Evolutionary conservation across 2,113 vertebrate genomes (phyloP).

Genomic region (Vulpes vulpes): DNA sequence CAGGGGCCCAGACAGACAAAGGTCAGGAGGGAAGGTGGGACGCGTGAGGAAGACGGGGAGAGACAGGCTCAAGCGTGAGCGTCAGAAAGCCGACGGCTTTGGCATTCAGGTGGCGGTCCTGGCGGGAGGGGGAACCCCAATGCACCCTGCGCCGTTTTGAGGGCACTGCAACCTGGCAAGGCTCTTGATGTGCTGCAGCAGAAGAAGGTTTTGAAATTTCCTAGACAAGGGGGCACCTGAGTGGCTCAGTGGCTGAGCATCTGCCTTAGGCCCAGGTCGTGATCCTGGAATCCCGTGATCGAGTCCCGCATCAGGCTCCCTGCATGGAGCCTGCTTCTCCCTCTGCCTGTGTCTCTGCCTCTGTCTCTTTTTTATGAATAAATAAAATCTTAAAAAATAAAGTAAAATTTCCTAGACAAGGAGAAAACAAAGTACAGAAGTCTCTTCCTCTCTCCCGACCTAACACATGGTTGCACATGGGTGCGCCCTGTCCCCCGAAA

Average conservation of each 20-base stretch:
- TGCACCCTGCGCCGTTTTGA: not conserved
- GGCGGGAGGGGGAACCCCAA: not conserved
- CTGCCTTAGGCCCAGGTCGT: too few species aligned
- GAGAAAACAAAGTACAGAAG: not conserved
- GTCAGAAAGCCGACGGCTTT: not conserved
- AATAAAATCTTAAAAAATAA: too few species aligned
- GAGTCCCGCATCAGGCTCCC: too few species aligned
- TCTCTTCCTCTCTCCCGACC: not conserved
- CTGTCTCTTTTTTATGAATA: too few species aligned
- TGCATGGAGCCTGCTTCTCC: too few species aligned
- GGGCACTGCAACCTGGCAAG: not conserved
- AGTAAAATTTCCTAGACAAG: not conserved
- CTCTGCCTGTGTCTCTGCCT: too few species aligned
- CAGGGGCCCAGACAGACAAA: slow-evolving; percentile 8
- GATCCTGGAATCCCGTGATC: too few species aligned
- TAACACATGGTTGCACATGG: not conserved
- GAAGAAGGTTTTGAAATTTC: not conserved
- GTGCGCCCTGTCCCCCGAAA: too few species aligned
- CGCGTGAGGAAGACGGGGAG: not conserved
- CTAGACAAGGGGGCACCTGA: too few species aligned
- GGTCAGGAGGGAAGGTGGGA: not conserved
- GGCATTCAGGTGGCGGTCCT: not conserved
- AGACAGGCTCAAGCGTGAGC: not conserved
- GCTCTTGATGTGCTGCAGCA: not conserved
- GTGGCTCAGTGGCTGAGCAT: too few species aligned